Evolutionary conservation across 2,797 vertebrate genomes (phyloP), one percentile per base, ranked within the genome.

Genomic region (Saxicola maurus): DNA sequence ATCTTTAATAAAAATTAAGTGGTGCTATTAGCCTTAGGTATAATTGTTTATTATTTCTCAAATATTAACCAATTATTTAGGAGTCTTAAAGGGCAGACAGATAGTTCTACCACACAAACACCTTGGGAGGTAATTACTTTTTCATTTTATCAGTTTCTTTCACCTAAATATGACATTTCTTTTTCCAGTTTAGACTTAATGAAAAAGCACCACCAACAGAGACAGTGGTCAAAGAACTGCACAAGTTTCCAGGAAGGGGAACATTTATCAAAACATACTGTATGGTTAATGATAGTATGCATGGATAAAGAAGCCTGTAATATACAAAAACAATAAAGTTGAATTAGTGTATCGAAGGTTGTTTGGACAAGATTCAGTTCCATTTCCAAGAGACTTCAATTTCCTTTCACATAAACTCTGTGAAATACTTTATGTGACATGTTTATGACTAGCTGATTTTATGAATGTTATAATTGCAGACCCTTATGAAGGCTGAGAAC

Each of bases 311-410:
- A 97, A 96, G 97, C 91, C 97, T 95, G 90, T 97, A 97, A 96
- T 94, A 90, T 96, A 97, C 97, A 98, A 98, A 97, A 98, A 98
- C 97, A 98, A 96, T 97, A 97, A 97, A 95, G 97, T 92, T 92
- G 75, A 40, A 92, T 95, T 92, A 93, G 87, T 91, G 62, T 94
- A 96, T 95, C 24, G n/a, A 89, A 95, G 90, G 91, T 97, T 98
- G 97, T 98, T 98, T 98, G 96, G 96, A 98, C 91, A 98, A 96
- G 96, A 97, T 96, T 97, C 97, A 90, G 92, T 96, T 98, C 98
- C 96, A 98, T 97, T 98, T 97, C 94, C 96, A 95, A 96, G 85
- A 95, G 96, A 97, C 95, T 97, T 96, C 95, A 97, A 94, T 96
- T 97, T 97, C 96, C 95, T 96, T 95, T 96, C 95, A 92, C 98